These are phyloP conservation scores for Gadopsis marmoratus DNA, from an alignment of 2,797 vertebrate genomes.

Conservation along the genomic window DNA sequence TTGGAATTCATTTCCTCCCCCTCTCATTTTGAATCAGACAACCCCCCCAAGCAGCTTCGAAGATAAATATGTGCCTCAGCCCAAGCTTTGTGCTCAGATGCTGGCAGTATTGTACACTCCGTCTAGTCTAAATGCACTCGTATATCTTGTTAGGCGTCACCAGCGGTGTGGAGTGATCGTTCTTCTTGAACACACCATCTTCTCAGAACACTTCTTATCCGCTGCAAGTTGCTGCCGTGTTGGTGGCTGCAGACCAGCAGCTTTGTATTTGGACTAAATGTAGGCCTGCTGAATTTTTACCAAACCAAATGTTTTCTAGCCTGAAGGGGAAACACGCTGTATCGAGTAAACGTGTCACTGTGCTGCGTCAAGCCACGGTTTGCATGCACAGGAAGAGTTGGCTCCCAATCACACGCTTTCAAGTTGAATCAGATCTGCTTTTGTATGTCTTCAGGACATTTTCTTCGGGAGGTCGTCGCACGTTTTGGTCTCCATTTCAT, in stretches of 20 bases:
- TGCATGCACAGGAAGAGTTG: slow-evolving; percentile 17
- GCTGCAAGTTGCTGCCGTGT: slow-evolving; percentile 7
- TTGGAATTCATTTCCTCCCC: slow-evolving; percentile 63
- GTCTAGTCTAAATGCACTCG: neutral
- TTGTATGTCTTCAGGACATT: slow-evolving; percentile 11
- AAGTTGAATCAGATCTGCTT: slow-evolving; percentile 7
- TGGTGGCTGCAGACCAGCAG: slow-evolving; percentile 32
- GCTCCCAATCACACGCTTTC: slow-evolving; percentile 19
- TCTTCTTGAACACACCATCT: slow-evolving; percentile 8
- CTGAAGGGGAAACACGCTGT: slow-evolving; percentile 36
- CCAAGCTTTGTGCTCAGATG: slow-evolving; percentile 22
- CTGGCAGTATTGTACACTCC: slow-evolving; percentile 4
- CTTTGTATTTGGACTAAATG: slow-evolving; percentile 34
- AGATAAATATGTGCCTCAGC: slow-evolving; percentile 45
- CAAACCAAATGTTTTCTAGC: slow-evolving; percentile 56
- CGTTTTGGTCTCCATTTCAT: slow-evolving; percentile 39
- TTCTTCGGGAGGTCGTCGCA: neutral
- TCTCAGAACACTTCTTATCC: slow-evolving; percentile 11
- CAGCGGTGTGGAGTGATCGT: neutral
- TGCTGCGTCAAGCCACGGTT: slow-evolving; percentile 24
- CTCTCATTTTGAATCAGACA: slow-evolving; percentile 48
- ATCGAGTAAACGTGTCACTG: slow-evolving; percentile 43
- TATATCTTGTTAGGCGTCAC: slow-evolving; percentile 6
- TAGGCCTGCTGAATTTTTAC: slow-evolving; percentile 17
- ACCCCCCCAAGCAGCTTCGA: slow-evolving; percentile 2